Percentiles rank a stretch among this genome's conserved stretches.
Evolutionary conservation across 1,140 invertebrate species (phyloP).

Genomic region (Cydia splendana): DNA sequence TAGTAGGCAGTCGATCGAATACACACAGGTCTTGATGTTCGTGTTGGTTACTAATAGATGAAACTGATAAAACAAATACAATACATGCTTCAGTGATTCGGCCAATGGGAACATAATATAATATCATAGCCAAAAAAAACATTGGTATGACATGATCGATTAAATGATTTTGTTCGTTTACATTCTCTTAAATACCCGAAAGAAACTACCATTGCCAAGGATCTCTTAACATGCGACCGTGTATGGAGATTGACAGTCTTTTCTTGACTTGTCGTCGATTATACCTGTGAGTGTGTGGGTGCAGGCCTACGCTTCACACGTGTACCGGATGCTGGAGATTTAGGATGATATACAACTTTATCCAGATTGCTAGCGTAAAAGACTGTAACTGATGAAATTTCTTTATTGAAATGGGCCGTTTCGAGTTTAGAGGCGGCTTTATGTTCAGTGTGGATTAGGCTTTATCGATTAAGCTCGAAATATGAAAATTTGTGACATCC

Average conservation of each 20-base stretch:
- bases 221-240: background rate
- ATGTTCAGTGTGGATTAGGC: background rate
- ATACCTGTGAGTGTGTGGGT: slow-evolving; percentile 40
- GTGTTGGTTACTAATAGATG: too few species aligned
- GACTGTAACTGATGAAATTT: background rate
- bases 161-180: too few species aligned
- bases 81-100: too few species aligned
- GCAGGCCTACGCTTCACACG: slow-evolving; percentile 47
- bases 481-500: background rate
- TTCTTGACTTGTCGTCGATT: background rate
- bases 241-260: background rate
- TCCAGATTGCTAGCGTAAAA: slow-evolving; percentile 4
- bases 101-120: too few species aligned
- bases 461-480: slow-evolving; percentile 12
- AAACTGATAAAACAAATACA: too few species aligned
- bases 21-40: too few species aligned
- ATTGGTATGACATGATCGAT: too few species aligned
- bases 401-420: background rate
- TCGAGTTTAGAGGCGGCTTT: background rate
- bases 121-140: too few species aligned
- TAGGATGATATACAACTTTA: slow-evolving; percentile 40
- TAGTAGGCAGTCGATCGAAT: too few species aligned
- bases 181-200: too few species aligned
- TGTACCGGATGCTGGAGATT: slow-evolving; percentile 52
- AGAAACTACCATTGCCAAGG: too few species aligned